Base-by-base conservation (phyloP, 2,113 vertebrate genomes). In the Cricetomys ansorgei region DNA sequence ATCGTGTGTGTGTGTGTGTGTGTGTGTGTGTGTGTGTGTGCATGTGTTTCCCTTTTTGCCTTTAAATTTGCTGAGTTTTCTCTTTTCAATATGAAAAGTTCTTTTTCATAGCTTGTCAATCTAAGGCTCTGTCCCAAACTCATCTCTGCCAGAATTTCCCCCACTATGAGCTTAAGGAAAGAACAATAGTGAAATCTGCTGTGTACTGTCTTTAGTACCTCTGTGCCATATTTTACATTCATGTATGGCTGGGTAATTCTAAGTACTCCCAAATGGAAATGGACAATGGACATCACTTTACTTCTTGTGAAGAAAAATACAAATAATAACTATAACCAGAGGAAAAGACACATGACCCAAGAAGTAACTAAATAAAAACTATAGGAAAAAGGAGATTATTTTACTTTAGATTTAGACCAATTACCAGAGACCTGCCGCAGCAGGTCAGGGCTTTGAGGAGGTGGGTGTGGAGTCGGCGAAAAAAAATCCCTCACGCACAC, bases 61-160 rank as follows among this genome's bases (percentile, higher is more conserved):
- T 91, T 91, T 75, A 45, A 83, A 19, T 95, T 85, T 91, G 21
- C 19, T 50, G 25, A 79, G 45, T 75, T 79, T 90, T 94, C 37
- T 83, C 12, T 77, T 92, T 45, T 5, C 4, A 75, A 79, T 19
- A 50, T 27, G 53, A 27, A 31, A 21, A 17, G 59, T 27, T 86
- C 53, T 80, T 94, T 67, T 88, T 40, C 27, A 57, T 73, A 69
- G 40, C 86, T 31, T 94, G 77, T 73, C 92, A 3, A 23, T 27
- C 50, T 50, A 64, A 97, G 73, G 2, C 17, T 64, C 3, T 53
- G 40, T 15, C 37, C 40, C 8, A 70, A 77, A 59, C 90, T 87
- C 25, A 94, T 48, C 70, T 91, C 55, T 86, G 57, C 8, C 15
- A 87, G 67, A 55, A 67, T 84, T 72, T 11, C 75, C 17, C 16